Conservation (phyloP, 2,888 invertebrate species). For the Mayetiola destructor region DNA sequence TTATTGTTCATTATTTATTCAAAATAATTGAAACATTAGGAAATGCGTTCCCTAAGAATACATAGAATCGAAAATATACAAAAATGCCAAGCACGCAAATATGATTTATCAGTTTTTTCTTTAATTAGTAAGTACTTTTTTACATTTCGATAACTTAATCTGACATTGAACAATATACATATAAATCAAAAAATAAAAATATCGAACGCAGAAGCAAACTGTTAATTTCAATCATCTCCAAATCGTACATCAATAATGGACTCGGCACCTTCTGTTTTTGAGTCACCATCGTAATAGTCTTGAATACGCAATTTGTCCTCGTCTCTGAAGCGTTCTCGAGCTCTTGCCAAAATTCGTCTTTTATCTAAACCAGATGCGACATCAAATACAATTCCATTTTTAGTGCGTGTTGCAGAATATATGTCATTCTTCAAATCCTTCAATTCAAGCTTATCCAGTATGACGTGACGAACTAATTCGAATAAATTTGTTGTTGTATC, state of each 20-base stretch:
- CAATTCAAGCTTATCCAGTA: conserved; percentile 14
- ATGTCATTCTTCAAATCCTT: conserved; percentile 14
- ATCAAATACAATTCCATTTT: conserved; percentile 15
- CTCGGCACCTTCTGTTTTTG: neutral
- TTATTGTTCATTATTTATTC: too few relatives aligned
- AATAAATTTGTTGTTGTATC: neutral
- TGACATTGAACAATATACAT: neutral
- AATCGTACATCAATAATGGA: neutral
- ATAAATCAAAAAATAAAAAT: neutral
- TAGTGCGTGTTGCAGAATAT: neutral
- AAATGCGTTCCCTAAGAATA: too few relatives aligned
- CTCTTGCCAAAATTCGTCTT: conserved; percentile 9
- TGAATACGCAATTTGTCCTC: neutral
- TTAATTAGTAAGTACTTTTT: neutral
- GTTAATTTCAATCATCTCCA: neutral
- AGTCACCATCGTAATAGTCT: neutral
- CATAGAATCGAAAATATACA: too few relatives aligned
- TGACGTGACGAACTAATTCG: neutral
- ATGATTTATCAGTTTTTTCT: too few relatives aligned
- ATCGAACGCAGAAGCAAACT: neutral
- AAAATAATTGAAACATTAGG: too few relatives aligned
- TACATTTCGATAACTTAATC: neutral
- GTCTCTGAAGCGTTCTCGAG: conserved; percentile 2
- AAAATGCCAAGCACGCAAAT: too few relatives aligned
- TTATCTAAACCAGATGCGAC: conserved; percentile 8